Conservation (phyloP, 2,113 vertebrate species). For the Probosciger aterrimus region DNA sequence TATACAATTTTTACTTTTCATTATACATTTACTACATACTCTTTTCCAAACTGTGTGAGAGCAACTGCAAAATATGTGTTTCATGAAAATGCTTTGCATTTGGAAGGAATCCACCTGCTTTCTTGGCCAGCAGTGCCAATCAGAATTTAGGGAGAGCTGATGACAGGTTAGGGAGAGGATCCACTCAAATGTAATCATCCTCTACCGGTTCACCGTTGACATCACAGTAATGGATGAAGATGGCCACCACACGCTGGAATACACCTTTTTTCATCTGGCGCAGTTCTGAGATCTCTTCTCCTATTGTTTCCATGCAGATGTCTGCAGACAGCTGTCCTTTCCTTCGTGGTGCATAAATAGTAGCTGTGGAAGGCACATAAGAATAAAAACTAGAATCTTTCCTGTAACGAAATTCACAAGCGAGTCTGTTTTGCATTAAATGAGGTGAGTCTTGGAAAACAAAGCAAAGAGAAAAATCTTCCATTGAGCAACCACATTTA, state of each 20-base stretch:
- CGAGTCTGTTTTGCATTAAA: background rate
- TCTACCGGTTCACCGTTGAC: conserved; percentile 94
- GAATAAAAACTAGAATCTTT: background rate
- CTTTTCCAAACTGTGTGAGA: conserved; percentile 38
- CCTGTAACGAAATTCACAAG: background rate
- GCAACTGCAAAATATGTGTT: background rate
- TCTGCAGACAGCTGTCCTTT: conserved; percentile 96
- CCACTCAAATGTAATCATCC: conserved; percentile 90
- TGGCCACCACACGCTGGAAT: conserved; percentile 92
- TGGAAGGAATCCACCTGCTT: background rate
- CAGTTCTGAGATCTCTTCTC: conserved; percentile 95
- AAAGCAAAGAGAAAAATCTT: background rate
- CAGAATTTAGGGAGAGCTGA: background rate
- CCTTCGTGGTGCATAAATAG: conserved; percentile 94
- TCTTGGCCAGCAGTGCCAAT: conserved; percentile 14
- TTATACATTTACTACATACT: conserved; percentile 70
- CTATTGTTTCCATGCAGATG: conserved; percentile 98
- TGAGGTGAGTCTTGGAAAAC: background rate
- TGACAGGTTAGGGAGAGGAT: background rate
- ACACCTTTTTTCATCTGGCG: conserved; percentile 88
- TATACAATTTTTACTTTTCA: conserved; percentile 73
- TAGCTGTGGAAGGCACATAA: conserved; percentile 73
- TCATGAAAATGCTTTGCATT: conserved; percentile 29
- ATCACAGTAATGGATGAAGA: conserved; percentile 97
- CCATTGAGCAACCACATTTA: accelerated